Evolutionary conservation across 2,888 invertebrate genomes (phyloP).

Genomic region (Magallana nippona): DNA sequence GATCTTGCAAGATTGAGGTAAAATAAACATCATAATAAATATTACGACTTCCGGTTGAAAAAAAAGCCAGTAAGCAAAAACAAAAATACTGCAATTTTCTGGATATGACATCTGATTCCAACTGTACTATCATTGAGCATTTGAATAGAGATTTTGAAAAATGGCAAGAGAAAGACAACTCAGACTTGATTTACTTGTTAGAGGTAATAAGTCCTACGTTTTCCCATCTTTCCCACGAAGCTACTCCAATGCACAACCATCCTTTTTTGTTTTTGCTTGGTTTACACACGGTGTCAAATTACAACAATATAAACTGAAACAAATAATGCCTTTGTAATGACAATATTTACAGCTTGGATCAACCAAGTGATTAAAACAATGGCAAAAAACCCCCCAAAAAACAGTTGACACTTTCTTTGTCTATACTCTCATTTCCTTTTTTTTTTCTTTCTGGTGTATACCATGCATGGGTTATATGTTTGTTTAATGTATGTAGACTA

Average conservation of each 20-base stretch:
- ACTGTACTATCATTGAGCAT: slow-evolving; percentile 37
- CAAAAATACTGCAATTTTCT: slow-evolving; percentile 18
- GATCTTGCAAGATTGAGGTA: not conserved
- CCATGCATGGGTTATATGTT: too few species aligned
- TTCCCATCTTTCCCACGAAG: too few species aligned
- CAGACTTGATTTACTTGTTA: slow-evolving; percentile 50
- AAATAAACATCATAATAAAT: slow-evolving; percentile 17
- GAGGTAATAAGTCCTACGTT: slow-evolving; percentile 44
- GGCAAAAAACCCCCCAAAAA: too few species aligned
- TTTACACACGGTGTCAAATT: not conserved
- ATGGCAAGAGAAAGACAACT: slow-evolving; percentile 51
- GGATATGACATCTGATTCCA: slow-evolving; percentile 49
- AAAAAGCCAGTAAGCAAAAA: slow-evolving; percentile 11
- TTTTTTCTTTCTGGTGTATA: too few species aligned
- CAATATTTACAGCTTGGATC: too few species aligned
- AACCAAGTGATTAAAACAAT: too few species aligned
- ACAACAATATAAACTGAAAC: too few species aligned
- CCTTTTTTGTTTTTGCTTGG: not conserved
- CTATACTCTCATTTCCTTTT: too few species aligned
- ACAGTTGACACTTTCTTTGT: too few species aligned
- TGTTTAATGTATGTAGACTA: too few species aligned
- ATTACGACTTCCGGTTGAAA: slow-evolving; percentile 26
- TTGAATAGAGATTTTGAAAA: slow-evolving; percentile 52
- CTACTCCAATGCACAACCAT: not conserved
- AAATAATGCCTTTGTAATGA: too few species aligned